phyloP scores from a whole-genome alignment of 2,888 invertebrate species.

The Belgica antarctica region DNA sequence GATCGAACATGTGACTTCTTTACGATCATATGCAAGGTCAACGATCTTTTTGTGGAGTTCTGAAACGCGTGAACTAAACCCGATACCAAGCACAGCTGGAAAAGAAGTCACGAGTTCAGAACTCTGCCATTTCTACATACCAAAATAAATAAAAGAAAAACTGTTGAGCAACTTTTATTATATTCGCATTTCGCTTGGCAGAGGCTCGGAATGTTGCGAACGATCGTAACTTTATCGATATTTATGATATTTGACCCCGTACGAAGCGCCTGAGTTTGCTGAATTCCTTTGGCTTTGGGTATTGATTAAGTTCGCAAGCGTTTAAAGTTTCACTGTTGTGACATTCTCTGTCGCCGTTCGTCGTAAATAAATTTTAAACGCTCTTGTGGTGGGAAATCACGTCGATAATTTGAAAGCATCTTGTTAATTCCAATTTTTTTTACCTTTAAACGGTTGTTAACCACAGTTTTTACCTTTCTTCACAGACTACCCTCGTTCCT shows the following conservation, averaged over 20 bases:
- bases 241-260: constrained; percentile 12
- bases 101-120: constrained; percentile 16
- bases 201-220: neutral
- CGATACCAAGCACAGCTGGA: neutral
- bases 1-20: too few relatives aligned
- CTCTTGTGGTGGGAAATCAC: too few relatives aligned
- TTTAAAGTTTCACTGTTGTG: neutral
- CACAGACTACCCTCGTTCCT: neutral
- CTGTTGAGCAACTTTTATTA: neutral
- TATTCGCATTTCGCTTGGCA: neutral
- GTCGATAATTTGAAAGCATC: too few relatives aligned
- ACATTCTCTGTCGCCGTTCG: neutral
- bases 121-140: constrained; percentile 6
- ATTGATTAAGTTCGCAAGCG: constrained; percentile 14
- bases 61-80: too few relatives aligned
- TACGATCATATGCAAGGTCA: constrained; percentile 7
- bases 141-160: neutral
- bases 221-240: constrained; percentile 31
- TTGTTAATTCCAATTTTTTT: too few relatives aligned
- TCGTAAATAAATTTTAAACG: neutral
- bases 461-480: neutral
- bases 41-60: neutral
- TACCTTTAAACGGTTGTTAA: too few relatives aligned
- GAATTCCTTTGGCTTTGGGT: neutral
- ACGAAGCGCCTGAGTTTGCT: constrained; percentile 9